Conservation (phyloP, 2,888 invertebrate species). For the Rutpela maculata region DNA sequence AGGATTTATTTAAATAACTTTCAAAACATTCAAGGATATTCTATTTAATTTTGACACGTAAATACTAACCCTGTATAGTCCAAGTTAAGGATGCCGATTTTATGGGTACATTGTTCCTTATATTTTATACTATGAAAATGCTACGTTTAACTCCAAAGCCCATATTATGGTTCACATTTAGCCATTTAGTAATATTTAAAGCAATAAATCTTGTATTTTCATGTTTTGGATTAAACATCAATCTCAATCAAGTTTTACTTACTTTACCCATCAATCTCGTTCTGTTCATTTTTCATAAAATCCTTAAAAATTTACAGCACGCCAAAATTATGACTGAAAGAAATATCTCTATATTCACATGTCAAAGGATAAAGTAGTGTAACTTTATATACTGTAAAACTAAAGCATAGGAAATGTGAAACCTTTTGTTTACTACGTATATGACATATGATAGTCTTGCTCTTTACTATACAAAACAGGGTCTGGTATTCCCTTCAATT, state of each 20-base stretch:
- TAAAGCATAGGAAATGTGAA: conserved; percentile 33
- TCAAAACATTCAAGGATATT: too few relatives aligned
- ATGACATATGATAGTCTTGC: conserved; percentile 37
- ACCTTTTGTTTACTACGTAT: conserved; percentile 25
- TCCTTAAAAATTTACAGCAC: conserved; percentile 10
- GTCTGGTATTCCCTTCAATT: conserved; percentile 21
- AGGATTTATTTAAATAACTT: too few relatives aligned
- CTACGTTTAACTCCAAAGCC: too few relatives aligned
- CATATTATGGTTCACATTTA: not conserved
- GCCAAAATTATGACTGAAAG: conserved; percentile 13
- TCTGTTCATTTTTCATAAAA: conserved; percentile 16
- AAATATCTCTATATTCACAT: conserved; percentile 27
- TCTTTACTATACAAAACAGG: conserved; percentile 18
- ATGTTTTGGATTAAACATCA: conserved; percentile 16
- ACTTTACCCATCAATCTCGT: conserved; percentile 8
- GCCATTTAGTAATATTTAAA: conserved; percentile 10
- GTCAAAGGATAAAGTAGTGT: conserved; percentile 29
- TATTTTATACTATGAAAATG: too few relatives aligned
- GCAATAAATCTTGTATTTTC: conserved; percentile 13
- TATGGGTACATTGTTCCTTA: too few relatives aligned
- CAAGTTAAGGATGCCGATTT: too few relatives aligned
- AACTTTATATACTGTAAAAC: conserved; percentile 34
- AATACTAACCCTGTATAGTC: too few relatives aligned
- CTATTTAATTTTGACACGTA: too few relatives aligned
- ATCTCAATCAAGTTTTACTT: conserved; percentile 22